Evolutionary conservation across 2,797 vertebrate species (phyloP), one percentile per base, ranked within the genome.

Genomic region (Tachyglossus aculeatus): DNA sequence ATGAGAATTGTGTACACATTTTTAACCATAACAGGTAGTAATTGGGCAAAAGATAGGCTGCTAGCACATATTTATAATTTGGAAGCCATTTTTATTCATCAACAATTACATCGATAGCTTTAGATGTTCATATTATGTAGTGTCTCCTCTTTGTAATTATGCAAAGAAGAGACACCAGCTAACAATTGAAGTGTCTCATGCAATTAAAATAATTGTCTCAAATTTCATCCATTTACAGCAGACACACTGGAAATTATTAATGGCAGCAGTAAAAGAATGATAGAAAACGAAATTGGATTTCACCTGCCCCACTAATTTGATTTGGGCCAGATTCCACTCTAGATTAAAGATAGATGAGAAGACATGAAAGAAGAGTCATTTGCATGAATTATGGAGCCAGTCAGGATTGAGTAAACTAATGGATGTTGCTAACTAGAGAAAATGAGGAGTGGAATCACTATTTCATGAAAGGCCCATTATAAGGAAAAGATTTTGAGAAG

Each of bases 141-240:
- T 52, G 24, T 38, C 56, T 36, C 11, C 56, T 74, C 67, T 59
- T 9, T 21, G 34, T 74, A 71, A 60, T 60, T 48, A 9, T 15
- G 45, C 48, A 21, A 69, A 62, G 40, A 78, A 71, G 29, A 40
- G 18, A 53, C 5, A 52, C 2, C 24, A 72, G 55, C 14, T 60
- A 71, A 55, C 39, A 77, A 38, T 55, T 67, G 63, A 56, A 74
- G 15, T 50, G 71, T 3, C 9, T 74, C 37, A 47, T 43, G 15
- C 25, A 74, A 37, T 71, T 72, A 64, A 29, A 67, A 69, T 60
- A 71, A 71, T 77, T 67, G 31, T 9, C 12, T 72, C 71, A 74
- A n/a, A 60, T 69, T 15, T 44, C 74, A 59, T 36, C 62, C 70
- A 45, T 43, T 68, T 71, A 22, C 8, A 54, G 22, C 3, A 63